A percentile compares a stretch with the other conserved stretches of the same genome.
Conservation (phyloP, 2,888 invertebrate species). For the Macrosiphum euphorbiae region DNA sequence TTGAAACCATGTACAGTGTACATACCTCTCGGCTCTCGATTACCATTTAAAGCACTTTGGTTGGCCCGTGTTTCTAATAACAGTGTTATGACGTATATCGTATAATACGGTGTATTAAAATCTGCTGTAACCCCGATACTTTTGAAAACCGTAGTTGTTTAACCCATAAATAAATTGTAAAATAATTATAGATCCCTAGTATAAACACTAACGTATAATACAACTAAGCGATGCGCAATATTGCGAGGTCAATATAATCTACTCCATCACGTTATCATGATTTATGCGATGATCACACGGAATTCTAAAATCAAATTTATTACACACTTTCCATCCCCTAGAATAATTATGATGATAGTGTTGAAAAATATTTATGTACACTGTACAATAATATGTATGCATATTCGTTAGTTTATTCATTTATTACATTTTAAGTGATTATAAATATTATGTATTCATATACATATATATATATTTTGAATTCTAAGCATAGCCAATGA, state of each 20-base stretch:
- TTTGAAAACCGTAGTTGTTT: background rate
- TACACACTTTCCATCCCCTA: background rate
- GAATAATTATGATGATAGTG: background rate
- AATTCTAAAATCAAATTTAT: conserved; percentile 31
- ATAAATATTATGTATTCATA: background rate
- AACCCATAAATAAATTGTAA: background rate
- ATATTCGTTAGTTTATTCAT: background rate
- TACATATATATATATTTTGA: background rate
- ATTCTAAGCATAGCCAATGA: too few relatives aligned
- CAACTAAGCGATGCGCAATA: background rate
- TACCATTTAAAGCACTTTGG: background rate
- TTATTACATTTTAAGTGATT: background rate
- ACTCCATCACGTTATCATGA: background rate
- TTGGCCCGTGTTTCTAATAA: background rate
- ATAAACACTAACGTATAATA: background rate
- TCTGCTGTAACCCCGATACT: background rate
- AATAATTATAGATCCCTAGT: background rate
- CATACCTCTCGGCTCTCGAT: background rate
- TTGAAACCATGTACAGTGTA: background rate
- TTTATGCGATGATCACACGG: conserved; percentile 21
- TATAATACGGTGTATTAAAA: background rate
- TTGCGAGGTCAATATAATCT: background rate
- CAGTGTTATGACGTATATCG: background rate
- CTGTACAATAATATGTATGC: background rate
- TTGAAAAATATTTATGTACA: background rate